Evolutionary conservation across 1,140 invertebrate genomes (phyloP), one percentile per base, ranked within the genome.

Genomic region (Hylyphantes graminicola): DNA sequence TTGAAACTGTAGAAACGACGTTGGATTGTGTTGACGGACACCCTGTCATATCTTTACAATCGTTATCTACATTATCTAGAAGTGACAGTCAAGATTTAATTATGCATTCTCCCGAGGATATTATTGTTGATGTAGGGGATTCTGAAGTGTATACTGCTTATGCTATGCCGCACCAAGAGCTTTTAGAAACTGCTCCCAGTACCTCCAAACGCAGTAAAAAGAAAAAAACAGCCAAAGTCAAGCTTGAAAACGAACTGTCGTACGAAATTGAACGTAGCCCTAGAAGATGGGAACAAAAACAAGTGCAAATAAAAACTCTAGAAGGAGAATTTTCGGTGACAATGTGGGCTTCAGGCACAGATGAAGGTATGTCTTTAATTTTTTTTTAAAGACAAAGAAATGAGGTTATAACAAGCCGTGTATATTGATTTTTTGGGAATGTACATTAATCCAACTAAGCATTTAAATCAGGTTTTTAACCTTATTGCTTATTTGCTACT

Each of bases 271-370:
- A 87, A 80, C 55, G 85, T 73, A 82, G 83, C 55, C n/a, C 7
- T 90, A 88, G 96, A 86, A 95, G 96, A 90, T 99, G 97, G 97
- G 96, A 98, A 91, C 97, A 98, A 90, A 98, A 98, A 91, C 96
- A 98, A 91, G 97, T 98, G 74, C 96, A 98, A 91, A 99, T 99
- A 87, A 97, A 98, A 91, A 99, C 97, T 48, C 94, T 98, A 91
- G 97, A 98, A 91, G 97, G 97, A 64, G 97, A 98, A 92, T 99
- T 99, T 91, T 97, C 96, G 75, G 97, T 99, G 67, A 98, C 97
- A 73, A 99, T 98, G 97, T 99, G 97, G 97, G 96, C 97, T 53
- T 96, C 96, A 0, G 97, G 97, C 0, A 88, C 86, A 12, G 95
- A 96, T 87, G 96, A 97, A 88, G 96, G 95, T 95, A 91, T 93